These are phyloP conservation scores for Agrilus mali DNA, from an alignment of 2,888 invertebrate genomes.

Conservation along the genomic window DNA sequence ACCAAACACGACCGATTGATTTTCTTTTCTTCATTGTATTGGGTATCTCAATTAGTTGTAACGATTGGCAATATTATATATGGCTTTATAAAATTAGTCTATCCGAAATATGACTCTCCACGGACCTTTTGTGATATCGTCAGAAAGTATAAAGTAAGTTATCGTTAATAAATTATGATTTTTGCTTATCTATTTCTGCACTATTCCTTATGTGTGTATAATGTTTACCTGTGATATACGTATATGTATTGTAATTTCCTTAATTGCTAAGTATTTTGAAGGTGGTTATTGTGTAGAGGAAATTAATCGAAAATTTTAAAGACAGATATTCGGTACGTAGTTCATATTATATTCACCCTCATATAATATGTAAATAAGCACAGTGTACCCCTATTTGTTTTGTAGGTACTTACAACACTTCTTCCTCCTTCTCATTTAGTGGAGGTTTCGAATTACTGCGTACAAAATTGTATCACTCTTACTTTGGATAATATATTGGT, in stretches of 20 bases:
- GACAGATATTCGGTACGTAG: too few relatives aligned
- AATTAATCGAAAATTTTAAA: too few relatives aligned
- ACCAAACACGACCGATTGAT: neutral
- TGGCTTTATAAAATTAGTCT: slow-evolving; percentile 16
- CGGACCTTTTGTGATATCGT: slow-evolving; percentile 3
- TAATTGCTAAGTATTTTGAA: too few relatives aligned
- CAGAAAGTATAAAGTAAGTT: slow-evolving; percentile 4
- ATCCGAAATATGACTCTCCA: slow-evolving; percentile 12
- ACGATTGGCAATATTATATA: slow-evolving; percentile 12
- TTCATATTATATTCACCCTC: too few relatives aligned
- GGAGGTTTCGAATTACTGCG: neutral
- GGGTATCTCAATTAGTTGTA: slow-evolving; percentile 20
- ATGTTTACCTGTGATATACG: too few relatives aligned
- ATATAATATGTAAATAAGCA: too few relatives aligned
- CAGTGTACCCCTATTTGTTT: neutral
- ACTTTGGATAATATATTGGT: slow-evolving; percentile 5
- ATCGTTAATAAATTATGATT: neutral
- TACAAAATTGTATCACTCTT: neutral
- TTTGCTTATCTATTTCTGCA: too few relatives aligned
- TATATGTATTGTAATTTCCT: too few relatives aligned
- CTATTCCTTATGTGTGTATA: too few relatives aligned
- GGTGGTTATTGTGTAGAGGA: too few relatives aligned
- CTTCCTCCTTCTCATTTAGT: neutral
- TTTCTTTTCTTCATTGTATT: slow-evolving; percentile 20
- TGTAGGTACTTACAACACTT: neutral